These are phyloP conservation scores for Galbula dea DNA, from an alignment of 2,113 vertebrate species.

Conservation along the genomic window DNA sequence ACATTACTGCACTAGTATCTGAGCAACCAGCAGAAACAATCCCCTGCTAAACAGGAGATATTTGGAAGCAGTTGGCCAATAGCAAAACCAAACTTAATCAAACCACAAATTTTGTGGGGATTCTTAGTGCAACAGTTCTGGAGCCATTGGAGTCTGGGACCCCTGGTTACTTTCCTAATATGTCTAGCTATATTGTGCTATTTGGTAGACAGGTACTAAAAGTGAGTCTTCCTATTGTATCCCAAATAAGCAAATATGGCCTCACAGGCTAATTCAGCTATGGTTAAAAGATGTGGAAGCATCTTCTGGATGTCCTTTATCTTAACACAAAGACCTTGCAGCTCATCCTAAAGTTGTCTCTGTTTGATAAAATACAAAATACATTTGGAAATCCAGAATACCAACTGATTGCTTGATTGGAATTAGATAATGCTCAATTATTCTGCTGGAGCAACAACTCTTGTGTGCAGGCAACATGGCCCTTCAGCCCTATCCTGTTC, in stretches of 20 bases:
- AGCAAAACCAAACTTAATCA: neutral
- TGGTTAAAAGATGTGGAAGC: neutral
- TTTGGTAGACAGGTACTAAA: neutral
- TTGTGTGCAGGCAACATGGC: rapidly evolving
- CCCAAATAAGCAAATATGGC: neutral
- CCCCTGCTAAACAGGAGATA: neutral
- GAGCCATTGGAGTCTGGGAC: neutral
- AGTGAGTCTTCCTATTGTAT: neutral
- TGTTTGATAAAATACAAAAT: neutral
- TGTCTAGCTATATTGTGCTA: neutral
- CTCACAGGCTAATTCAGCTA: neutral
- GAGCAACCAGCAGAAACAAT: neutral
- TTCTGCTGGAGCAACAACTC: neutral
- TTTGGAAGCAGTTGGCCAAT: neutral
- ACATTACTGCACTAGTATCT: neutral
- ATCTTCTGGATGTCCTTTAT: neutral
- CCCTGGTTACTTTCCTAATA: neutral
- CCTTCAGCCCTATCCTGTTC: neutral
- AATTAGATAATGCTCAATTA: neutral
- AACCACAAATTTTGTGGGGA: neutral
- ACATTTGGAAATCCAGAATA: neutral
- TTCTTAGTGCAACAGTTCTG: neutral
- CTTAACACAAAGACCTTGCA: neutral
- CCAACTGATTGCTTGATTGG: neutral
- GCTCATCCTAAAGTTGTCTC: neutral